Conservation (phyloP, 2,888 invertebrate species). For the Phalangium opilio region DNA sequence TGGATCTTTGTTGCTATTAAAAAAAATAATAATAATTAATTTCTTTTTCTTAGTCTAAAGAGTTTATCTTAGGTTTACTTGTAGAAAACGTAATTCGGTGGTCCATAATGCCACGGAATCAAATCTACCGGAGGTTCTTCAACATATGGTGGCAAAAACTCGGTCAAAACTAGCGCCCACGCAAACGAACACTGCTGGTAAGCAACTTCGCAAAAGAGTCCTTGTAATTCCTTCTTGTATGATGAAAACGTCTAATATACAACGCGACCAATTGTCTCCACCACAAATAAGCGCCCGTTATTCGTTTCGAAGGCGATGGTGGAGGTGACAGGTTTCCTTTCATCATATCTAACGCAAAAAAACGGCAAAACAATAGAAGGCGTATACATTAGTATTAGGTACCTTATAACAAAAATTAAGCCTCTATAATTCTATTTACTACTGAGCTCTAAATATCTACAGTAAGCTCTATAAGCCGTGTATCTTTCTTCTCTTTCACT, state of each 20-base stretch:
- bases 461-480: too few species aligned
- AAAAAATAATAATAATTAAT: conserved; percentile 10
- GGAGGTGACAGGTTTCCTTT: conserved; percentile 8
- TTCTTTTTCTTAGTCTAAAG: background rate
- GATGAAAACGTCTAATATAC: conserved; percentile 37
- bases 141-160: conserved; percentile 33
- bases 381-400: too few species aligned
- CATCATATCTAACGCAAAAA: too few species aligned
- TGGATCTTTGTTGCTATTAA: conserved; percentile 30
- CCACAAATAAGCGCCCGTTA: conserved; percentile 11
- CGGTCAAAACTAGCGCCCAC: conserved; percentile 36
- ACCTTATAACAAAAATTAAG: too few species aligned
- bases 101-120: conserved; percentile 27
- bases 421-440: too few species aligned
- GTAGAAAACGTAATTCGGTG: conserved; percentile 21
- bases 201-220: conserved; percentile 39
- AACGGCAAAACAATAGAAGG: too few species aligned
- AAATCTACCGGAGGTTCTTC: conserved; percentile 34
- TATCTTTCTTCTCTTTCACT: too few species aligned
- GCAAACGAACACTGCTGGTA: conserved; percentile 40
- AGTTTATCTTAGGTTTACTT: conserved; percentile 9
- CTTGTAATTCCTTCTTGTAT: conserved; percentile 38
- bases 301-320: conserved; percentile 6
- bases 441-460: too few species aligned
- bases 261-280: conserved; percentile 34